phyloP scores from a whole-genome alignment of 2,888 invertebrate genomes.

The Schrankia costaestrigalis region DNA sequence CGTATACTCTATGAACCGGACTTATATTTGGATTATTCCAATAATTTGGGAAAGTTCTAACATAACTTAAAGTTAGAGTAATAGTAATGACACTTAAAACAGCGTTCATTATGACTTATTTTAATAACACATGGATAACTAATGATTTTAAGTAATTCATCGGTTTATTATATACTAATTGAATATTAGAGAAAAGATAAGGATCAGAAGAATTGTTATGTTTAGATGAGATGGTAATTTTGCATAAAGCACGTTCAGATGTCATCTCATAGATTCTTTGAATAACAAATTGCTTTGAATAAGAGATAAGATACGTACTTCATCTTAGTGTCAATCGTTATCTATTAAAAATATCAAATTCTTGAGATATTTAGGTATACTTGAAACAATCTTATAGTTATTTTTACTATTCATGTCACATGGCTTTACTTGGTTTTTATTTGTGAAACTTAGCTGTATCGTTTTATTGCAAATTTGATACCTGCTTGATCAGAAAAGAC shows the following conservation, averaged over 20 bases:
- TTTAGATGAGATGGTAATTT: background rate
- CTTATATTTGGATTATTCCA: constrained; percentile 51
- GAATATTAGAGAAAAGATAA: constrained; percentile 8
- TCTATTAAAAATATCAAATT: background rate
- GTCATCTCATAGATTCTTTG: constrained; percentile 8
- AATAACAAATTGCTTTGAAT: too few species aligned
- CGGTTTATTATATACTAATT: constrained; percentile 30
- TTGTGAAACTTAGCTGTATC: too few species aligned
- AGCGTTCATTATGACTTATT: constrained; percentile 15
- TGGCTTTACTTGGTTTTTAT: too few species aligned
- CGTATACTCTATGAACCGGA: constrained; percentile 68
- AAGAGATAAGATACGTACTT: too few species aligned
- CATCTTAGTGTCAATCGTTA: too few species aligned
- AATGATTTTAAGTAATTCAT: constrained; percentile 10
- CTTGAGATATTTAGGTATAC: too few species aligned
- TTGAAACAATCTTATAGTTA: too few species aligned
- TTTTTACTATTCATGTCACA: too few species aligned
- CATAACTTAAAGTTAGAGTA: constrained; percentile 24
- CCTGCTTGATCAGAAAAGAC: too few species aligned
- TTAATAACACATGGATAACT: constrained; percentile 1
- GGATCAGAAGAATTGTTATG: constrained; percentile 5
- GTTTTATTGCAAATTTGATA: too few species aligned
- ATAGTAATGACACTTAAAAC: constrained; percentile 8
- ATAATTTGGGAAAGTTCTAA: constrained; percentile 35
- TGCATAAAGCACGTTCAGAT: constrained; percentile 21